Percentiles rank a stretch among this genome's conserved stretches.
These are phyloP conservation scores for Lasioglossum leucozonium DNA, from an alignment of 2,888 invertebrate genomes.

Conservation along the genomic window DNA sequence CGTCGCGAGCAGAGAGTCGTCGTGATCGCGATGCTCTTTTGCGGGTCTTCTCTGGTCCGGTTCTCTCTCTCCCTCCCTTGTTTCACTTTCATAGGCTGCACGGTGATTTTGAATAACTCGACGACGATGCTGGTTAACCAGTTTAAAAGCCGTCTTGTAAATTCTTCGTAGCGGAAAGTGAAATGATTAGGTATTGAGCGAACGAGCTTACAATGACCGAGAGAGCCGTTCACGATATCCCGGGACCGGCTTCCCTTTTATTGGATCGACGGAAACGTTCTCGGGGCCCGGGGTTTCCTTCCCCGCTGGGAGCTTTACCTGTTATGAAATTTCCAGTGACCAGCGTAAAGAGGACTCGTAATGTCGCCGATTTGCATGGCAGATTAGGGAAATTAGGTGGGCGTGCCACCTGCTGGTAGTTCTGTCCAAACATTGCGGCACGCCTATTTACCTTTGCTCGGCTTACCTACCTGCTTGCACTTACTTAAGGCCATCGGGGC, in stretches of 20 bases:
- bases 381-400: conserved; percentile 78
- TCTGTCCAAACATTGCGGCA: conserved; percentile 75
- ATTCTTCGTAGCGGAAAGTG: conserved; percentile 20
- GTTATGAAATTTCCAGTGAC: conserved; percentile 72
- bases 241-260: conserved; percentile 30
- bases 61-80: conserved; percentile 1
- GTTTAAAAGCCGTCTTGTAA: background rate
- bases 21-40: conserved; percentile 44
- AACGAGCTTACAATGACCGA: background rate
- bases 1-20: conserved; percentile 14
- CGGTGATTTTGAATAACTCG: conserved; percentile 30
- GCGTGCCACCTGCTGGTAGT: conserved; percentile 73
- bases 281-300: conserved; percentile 51
- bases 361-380: conserved; percentile 79
- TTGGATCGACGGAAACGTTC: conserved; percentile 17
- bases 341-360: conserved; percentile 76
- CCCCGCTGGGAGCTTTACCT: conserved; percentile 64
- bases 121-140: background rate
- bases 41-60: background rate
- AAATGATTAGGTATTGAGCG: conserved; percentile 41
- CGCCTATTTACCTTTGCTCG: conserved; percentile 60
- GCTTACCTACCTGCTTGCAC: conserved; percentile 60
- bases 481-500: conserved; percentile 53
- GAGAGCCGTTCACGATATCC: background rate
- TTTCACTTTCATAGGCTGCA: conserved; percentile 37